These are phyloP conservation scores for Accipiter virgatus DNA, from an alignment of 2,113 vertebrate genomes.

Conservation along the genomic window DNA sequence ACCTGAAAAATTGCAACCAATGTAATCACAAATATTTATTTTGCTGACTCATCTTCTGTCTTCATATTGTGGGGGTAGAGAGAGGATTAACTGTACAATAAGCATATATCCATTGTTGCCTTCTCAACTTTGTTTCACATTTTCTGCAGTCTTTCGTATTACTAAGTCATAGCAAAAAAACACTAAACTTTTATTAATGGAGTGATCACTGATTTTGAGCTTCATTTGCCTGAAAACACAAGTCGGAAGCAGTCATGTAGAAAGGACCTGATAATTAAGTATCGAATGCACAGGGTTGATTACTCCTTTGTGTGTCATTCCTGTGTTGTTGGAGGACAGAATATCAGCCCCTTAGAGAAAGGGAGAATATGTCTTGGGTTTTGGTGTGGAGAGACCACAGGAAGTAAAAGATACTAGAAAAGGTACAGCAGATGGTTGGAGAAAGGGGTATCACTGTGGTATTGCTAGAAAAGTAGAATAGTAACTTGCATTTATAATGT, in stretches of 20 bases:
- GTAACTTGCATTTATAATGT: background rate
- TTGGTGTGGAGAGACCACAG: background rate
- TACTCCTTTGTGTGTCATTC: background rate
- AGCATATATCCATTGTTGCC: background rate
- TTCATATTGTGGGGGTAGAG: background rate
- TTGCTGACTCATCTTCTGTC: background rate
- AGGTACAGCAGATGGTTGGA: background rate
- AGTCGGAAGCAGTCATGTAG: background rate
- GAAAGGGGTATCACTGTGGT: background rate
- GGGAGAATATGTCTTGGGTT: background rate
- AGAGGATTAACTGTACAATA: background rate
- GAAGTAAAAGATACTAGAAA: background rate
- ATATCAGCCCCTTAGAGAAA: background rate
- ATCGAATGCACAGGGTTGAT: background rate
- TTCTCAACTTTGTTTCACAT: background rate
- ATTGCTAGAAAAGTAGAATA: background rate
- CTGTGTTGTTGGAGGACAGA: background rate
- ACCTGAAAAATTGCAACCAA: background rate
- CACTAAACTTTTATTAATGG: background rate
- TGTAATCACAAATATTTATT: background rate
- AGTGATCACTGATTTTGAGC: slow-evolving; percentile 10
- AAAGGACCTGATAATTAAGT: slow-evolving; percentile 35
- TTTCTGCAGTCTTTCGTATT: background rate
- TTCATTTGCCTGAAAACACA: slow-evolving; percentile 25
- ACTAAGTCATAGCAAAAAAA: background rate